These are phyloP conservation scores for Taurulus bubalis DNA, from an alignment of 2,113 vertebrate genomes.

Conservation along the genomic window DNA sequence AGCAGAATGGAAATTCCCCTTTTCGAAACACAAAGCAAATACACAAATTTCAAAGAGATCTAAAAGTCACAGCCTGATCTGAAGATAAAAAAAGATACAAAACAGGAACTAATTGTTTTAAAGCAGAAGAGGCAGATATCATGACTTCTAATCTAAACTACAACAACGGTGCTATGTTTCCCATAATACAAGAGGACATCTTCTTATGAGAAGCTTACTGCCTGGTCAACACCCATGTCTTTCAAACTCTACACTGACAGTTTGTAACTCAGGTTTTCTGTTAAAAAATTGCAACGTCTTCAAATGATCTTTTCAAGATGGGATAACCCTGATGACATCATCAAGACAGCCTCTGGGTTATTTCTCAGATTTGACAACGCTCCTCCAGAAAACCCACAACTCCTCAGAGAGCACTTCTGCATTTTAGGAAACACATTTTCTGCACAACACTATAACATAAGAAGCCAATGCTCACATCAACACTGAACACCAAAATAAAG, in stretches of 20 bases:
- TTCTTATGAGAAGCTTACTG: no score
- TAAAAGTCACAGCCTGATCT: not conserved
- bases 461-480: not conserved
- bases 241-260: no score
- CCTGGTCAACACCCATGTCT: no score
- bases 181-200: not conserved
- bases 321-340: not conserved
- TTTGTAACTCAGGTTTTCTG: no score
- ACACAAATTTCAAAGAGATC: not conserved
- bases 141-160: not conserved
- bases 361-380: not conserved
- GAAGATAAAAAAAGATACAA: not conserved
- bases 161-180: not conserved
- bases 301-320: no score
- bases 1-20: not conserved
- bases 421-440: not conserved
- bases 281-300: no score
- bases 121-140: not conserved
- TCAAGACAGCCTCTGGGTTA: not conserved
- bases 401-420: not conserved
- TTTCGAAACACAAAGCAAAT: constrained; percentile 8
- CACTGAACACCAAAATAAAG: constrained; percentile 24
- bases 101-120: not conserved
- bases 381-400: not conserved
- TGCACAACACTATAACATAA: not conserved